Evolutionary conservation across 1,140 invertebrate species (phyloP).

Genomic region (Galendromus occidentalis): DNA sequence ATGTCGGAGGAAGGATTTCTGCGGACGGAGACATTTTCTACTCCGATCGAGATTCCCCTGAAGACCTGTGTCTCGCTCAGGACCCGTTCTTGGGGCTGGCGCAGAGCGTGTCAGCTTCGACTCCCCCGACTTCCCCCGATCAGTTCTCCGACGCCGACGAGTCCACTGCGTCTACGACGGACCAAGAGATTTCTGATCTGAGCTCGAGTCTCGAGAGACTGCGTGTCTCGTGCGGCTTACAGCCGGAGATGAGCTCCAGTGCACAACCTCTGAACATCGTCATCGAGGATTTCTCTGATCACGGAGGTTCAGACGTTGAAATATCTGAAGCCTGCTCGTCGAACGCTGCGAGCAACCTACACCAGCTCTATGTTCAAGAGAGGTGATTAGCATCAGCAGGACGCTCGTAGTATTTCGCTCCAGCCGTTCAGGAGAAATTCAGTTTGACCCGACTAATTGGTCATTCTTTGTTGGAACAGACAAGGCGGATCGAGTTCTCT

Average conservation of each 20-base stretch:
- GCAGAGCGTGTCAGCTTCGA: background rate
- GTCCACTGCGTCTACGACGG: background rate
- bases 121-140: background rate
- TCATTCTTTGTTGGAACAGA: background rate
- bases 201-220: slow-evolving; percentile 5
- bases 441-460: background rate
- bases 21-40: background rate
- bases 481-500: slow-evolving; percentile 7
- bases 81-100: background rate
- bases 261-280: slow-evolving; percentile 3
- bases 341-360: background rate
- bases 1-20: background rate
- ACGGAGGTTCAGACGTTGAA: background rate
- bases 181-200: slow-evolving; percentile 6
- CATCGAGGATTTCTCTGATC: slow-evolving; percentile 7
- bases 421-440: background rate
- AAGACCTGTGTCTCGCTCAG: background rate
- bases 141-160: slow-evolving; percentile 9
- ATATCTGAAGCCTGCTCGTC: slow-evolving; percentile 9
- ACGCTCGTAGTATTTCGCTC: background rate
- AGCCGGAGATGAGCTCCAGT: background rate
- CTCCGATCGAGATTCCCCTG: background rate
- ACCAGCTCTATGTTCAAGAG: background rate
- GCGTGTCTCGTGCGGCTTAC: background rate
- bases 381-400: background rate